Percentiles rank a stretch among this genome's conserved stretches.
These are phyloP conservation scores for Rhincodon typus DNA, from an alignment of 2,797 vertebrate genomes.

Conservation along the genomic window DNA sequence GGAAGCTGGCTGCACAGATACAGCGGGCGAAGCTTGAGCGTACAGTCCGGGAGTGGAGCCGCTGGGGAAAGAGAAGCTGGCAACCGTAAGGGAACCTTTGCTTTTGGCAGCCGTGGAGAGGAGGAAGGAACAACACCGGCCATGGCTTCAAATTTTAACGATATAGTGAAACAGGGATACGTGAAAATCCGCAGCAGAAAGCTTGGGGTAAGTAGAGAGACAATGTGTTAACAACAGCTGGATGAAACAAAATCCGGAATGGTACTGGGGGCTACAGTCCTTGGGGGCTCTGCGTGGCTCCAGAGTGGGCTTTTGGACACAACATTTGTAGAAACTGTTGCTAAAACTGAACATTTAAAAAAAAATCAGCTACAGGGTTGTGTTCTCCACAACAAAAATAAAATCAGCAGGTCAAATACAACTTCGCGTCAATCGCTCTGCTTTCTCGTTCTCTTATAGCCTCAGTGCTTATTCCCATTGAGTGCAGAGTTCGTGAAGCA, in stretches of 20 bases:
- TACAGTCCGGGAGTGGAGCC: conserved; percentile 37
- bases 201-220: conserved; percentile 84
- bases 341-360: neutral
- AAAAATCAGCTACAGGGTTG: neutral
- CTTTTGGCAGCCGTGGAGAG: neutral
- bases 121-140: conserved; percentile 45
- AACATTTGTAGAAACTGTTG: neutral
- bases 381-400: neutral
- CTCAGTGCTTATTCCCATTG: neutral
- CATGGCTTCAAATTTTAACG: conserved; percentile 99
- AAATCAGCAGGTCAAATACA: neutral
- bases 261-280: conserved; percentile 44
- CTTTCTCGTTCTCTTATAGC: conserved; percentile 1
- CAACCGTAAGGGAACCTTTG: conserved; percentile 6
- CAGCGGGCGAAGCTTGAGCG: conserved; percentile 50
- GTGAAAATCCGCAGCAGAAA: conserved; percentile 97
- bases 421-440: neutral
- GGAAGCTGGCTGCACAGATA: conserved; percentile 56
- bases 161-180: conserved; percentile 97
- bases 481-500: neutral
- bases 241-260: conserved; percentile 49
- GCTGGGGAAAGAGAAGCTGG: conserved; percentile 40
- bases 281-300: conserved; percentile 44
- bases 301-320: neutral
- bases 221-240: conserved; percentile 43